Evolutionary conservation across 1,140 invertebrate species (phyloP).

Genomic region (Drosophila tropicalis): DNA sequence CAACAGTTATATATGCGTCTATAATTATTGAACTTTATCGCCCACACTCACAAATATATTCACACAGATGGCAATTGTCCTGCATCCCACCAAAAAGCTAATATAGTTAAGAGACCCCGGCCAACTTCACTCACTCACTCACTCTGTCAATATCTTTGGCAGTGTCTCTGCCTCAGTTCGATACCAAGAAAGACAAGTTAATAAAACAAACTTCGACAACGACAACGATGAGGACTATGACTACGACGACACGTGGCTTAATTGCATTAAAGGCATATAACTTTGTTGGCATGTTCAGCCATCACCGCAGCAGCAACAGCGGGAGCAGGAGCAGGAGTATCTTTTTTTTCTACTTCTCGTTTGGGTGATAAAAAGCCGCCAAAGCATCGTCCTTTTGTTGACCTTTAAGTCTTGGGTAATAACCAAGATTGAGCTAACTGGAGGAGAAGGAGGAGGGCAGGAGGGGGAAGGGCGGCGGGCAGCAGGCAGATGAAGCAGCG

Average conservation of each 20-base stretch:
- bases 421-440: conserved; percentile 21
- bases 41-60: background rate
- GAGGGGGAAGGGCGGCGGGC: background rate
- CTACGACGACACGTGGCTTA: conserved; percentile 66
- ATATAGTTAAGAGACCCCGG: background rate
- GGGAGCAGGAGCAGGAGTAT: background rate
- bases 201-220: conserved; percentile 72
- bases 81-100: background rate
- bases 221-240: conserved; percentile 17
- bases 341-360: conserved; percentile 1
- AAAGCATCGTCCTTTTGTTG: conserved; percentile 73
- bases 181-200: conserved; percentile 47
- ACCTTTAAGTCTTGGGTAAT: conserved; percentile 63
- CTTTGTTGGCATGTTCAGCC: conserved; percentile 50
- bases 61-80: background rate
- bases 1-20: conserved; percentile 8
- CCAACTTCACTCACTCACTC: background rate
- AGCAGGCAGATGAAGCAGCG: too few species aligned
- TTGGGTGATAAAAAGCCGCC: conserved; percentile 59
- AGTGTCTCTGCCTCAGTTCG: background rate
- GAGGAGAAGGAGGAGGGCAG: conserved; percentile 22
- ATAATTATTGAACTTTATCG: conserved; percentile 8
- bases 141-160: conserved; percentile 11
- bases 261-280: conserved; percentile 63
- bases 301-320: background rate